Evolutionary conservation across 2,888 invertebrate genomes (phyloP), one percentile per base, ranked within the genome.

Genomic region (Scrobipalpa atriplicella): DNA sequence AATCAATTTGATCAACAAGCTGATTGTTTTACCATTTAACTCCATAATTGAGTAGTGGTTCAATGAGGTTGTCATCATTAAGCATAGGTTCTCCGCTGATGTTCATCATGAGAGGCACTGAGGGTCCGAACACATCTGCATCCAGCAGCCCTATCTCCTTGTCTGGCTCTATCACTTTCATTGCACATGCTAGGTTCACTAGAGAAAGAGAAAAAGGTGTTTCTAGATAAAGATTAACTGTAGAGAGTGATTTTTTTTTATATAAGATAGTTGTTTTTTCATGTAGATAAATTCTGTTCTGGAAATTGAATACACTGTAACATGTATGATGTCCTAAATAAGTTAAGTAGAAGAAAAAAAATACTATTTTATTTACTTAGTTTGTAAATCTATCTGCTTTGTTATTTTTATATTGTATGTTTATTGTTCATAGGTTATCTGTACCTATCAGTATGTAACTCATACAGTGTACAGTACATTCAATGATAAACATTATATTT

Each of bases 101-200:
- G 87, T 98, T 98, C 98, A 99, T 98, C 97, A 99, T 97, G 36
- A 96, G 93, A 0, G 99, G 99, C 71, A 99, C 94, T 0, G 98
- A 97, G 0, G 99, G 99, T 0, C 99, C 99, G 87, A 98, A 99
- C 10, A 99, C 96, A 86, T 99, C 99, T 0, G 98, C 97, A 92
- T 99, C 99, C 66, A 99, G 87, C 9, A 99, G 87, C 0, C 98
- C 99, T 68, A 99, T 94, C 73, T 94, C 93, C 82, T 95, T 95
- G 39, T 94, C 86, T 2, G 95, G 95, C 71, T 94, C 91, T 69
- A 94, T 84, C 62, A 93, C 84, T 82, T 96, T 96, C 84, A 98
- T 89, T 6, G 96, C 97, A 71, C 96, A 94, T 0, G 98, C 97
- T 67, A 98, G 93, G 89, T 99, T 98, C 10, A 97, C 98, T 96